Conservation (phyloP, 1,140 invertebrate genomes). For the Hormaphis cornu region DNA sequence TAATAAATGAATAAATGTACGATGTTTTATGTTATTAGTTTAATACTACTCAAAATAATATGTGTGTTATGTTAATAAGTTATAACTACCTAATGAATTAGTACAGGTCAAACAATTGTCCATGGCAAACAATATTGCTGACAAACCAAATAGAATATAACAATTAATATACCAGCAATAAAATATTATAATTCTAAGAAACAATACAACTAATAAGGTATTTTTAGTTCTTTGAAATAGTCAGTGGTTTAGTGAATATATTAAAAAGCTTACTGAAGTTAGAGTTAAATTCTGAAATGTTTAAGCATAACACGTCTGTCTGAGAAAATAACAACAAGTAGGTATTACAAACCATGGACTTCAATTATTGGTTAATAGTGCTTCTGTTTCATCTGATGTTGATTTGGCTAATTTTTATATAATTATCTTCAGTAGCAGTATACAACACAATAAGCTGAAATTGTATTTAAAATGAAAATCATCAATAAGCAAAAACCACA, state of each 20-base stretch:
- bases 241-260: background rate
- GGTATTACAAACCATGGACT: slow-evolving; percentile 13
- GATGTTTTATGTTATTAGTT: background rate
- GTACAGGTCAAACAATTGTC: background rate
- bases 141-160: background rate
- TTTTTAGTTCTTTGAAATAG: background rate
- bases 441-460: slow-evolving; percentile 21
- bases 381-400: slow-evolving; percentile 5
- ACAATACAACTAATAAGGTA: background rate
- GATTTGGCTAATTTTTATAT: background rate
- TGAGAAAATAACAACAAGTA: background rate
- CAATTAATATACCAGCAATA: background rate
- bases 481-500: background rate
- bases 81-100: background rate
- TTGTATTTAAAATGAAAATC: slow-evolving; percentile 4
- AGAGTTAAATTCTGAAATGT: background rate
- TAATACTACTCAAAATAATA: background rate
- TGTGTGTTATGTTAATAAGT: too few species aligned
- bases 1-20: background rate
- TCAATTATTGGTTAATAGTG: background rate
- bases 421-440: background rate
- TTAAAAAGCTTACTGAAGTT: slow-evolving; percentile 22
- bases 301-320: slow-evolving; percentile 3
- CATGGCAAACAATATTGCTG: background rate
- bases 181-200: background rate